A percentile compares a stretch with the other conserved stretches of the same genome.
These are phyloP conservation scores for Equus quagga DNA, from an alignment of 2,113 vertebrate genomes.

Conservation along the genomic window DNA sequence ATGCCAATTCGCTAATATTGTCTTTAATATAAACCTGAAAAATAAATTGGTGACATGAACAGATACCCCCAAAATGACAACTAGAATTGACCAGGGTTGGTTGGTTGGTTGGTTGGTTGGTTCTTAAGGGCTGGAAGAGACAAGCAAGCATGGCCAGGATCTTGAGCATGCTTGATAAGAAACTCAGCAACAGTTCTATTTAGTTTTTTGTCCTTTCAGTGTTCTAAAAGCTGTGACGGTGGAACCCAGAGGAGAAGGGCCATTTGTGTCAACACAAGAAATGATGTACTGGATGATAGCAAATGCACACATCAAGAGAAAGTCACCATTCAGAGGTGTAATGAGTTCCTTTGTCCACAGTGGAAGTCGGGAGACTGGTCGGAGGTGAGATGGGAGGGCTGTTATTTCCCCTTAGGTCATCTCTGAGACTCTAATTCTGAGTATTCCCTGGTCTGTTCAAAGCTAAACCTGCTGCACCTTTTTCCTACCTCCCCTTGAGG, in stretches of 20 bases:
- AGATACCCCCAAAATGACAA: not conserved
- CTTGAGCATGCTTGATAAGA: not conserved
- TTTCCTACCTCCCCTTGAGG: not conserved
- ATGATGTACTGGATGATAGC: conserved; percentile 91
- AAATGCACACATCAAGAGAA: conserved; percentile 96
- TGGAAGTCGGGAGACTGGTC: conserved; percentile 98
- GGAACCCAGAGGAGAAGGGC: conserved; percentile 93
- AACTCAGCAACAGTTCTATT: not conserved
- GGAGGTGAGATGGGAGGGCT: conserved; percentile 89
- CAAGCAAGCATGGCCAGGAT: not conserved
- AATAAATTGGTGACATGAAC: not conserved
- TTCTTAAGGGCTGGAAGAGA: not conserved
- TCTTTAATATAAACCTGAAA: not conserved
- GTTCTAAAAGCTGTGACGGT: conserved; percentile 96
- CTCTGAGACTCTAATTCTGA: not conserved
- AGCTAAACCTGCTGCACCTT: not conserved
- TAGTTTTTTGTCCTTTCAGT: conserved; percentile 86
- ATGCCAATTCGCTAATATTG: not conserved
- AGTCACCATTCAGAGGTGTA: conserved; percentile 93
- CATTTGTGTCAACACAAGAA: conserved; percentile 92
- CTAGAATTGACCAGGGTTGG: not conserved
- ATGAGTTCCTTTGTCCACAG: conserved; percentile 94
- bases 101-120: not conserved
- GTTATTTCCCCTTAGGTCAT: not conserved
- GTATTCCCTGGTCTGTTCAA: not conserved